Base-by-base conservation (phyloP, 2,797 vertebrate genomes). In the Acestrorhynchus altus region DNA sequence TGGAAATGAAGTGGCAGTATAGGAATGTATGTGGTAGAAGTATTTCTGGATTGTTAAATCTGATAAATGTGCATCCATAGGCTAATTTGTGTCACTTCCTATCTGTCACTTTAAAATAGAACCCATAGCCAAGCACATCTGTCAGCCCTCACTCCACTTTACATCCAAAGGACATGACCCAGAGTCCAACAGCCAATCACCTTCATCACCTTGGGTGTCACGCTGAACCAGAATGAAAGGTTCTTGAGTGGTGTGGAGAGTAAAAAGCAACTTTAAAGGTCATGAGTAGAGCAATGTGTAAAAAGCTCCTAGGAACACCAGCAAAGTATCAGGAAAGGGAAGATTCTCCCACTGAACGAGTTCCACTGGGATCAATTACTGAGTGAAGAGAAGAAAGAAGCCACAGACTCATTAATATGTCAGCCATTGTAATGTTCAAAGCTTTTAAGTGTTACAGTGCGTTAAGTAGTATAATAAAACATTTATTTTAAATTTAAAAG, bases 391-490 rank as follows among this genome's bases (percentile, higher is more conserved):
- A 70, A 20, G 9, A 35, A 35, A 42, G n/a, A 24, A 22, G 2
- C 22, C 20, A 24, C 31, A 16, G 35, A 56, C 31, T 26, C 26
- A 2, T 71, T 56, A 71, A 56, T 57, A 71, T 42, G 15, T 42
- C 68, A 7, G 18, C 18, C 26, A 22, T 1, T 51, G 46, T n/a
- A 52, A 9, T 20, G 18, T 2, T 52, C 10, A 39, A 39, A 52
- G 66, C 66, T 69, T 35, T 15, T 39, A 57, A 71, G 15, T 71
- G 15, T 28, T 46, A 59, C 22, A 46, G 22, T 46, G 22, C 15
- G 42, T 47, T 26, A 47, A 7, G 22, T 67, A 28, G 3, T 70
- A 39, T 10, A 12, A 52, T 70, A 39, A 61, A 61, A 61, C 31
- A 61, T 40, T 39, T 39, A 40, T 39, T 39, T 61, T 61, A 61